phyloP scores from a whole-genome alignment of 2,888 invertebrate species.

The Caenorhabditis wallacei region DNA sequence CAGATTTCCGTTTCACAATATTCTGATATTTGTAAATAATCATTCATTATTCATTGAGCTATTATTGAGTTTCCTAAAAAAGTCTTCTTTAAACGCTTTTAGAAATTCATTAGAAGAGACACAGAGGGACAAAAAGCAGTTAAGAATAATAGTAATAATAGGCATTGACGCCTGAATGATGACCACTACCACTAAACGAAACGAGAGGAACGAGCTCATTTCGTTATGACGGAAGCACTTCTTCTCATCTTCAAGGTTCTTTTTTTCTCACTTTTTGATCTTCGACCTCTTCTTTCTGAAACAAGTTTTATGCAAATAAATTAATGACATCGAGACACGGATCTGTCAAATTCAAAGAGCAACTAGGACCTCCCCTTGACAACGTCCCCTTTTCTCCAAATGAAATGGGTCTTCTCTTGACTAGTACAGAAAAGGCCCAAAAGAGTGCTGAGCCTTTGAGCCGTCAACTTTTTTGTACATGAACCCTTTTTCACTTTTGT shows the following conservation, averaged over 20 bases:
- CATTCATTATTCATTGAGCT: constrained; percentile 26
- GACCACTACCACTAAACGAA: constrained; percentile 36
- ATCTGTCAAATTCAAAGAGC: constrained; percentile 51
- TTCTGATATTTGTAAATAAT: constrained; percentile 10
- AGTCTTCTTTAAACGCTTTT: constrained; percentile 7
- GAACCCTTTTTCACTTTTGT: constrained; percentile 48
- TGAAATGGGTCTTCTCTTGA: constrained; percentile 4
- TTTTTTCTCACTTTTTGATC: constrained; percentile 28
- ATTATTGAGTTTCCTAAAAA: constrained; percentile 5
- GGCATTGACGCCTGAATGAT: constrained; percentile 37
- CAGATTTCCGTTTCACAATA: neutral
- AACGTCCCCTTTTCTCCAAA: constrained; percentile 9
- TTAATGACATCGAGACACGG: constrained; percentile 26
- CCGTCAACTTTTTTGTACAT: constrained; percentile 62
- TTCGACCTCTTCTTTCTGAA: constrained; percentile 25
- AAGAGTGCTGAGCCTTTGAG: constrained; percentile 55
- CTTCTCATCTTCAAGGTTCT: constrained; percentile 1
- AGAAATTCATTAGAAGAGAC: constrained; percentile 48
- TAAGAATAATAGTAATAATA: constrained; percentile 53
- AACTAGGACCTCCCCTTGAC: constrained; percentile 39
- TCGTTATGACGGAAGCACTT: constrained; percentile 22
- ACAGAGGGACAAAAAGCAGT: constrained; percentile 25
- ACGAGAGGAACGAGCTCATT: constrained; percentile 31
- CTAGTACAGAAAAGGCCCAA: constrained; percentile 39
- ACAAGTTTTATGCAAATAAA: constrained; percentile 25